A percentile compares a stretch with the other conserved stretches of the same genome.
These are phyloP conservation scores for Phallusia fumigata DNA, from an alignment of 23 tunicate species.

Conservation along the genomic window DNA sequence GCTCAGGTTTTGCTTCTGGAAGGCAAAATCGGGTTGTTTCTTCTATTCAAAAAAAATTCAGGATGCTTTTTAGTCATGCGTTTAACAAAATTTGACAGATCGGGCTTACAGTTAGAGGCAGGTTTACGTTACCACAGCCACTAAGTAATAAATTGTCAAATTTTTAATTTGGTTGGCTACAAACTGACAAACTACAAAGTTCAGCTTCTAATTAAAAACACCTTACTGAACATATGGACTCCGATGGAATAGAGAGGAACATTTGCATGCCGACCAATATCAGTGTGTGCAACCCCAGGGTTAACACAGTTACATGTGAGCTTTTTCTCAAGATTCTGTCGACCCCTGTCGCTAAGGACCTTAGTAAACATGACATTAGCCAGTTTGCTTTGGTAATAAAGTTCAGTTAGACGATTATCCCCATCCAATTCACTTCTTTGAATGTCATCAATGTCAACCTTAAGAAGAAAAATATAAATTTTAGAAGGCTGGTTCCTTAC, in stretches of 20 bases:
- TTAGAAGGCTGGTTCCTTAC: too few species aligned
- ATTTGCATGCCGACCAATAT: constrained; percentile 55
- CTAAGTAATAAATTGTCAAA: too few species aligned
- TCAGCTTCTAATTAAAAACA: not conserved
- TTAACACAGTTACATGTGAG: constrained; percentile 49
- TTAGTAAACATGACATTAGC: constrained; percentile 81
- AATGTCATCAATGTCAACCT: constrained; percentile 76
- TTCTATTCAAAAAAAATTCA: too few species aligned
- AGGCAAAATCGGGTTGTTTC: too few species aligned
- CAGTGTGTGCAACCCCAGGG: constrained; percentile 76
- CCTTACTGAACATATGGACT: constrained; percentile 41
- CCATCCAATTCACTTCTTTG: constrained; percentile 52
- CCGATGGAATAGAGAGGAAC: constrained; percentile 65
- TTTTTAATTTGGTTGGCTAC: not conserved
- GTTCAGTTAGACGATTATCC: constrained; percentile 51
- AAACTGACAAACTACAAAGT: not conserved
- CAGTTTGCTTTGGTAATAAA: constrained; percentile 94
- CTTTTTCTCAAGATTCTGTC: not conserved
- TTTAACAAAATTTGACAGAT: too few species aligned
- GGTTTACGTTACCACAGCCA: too few species aligned
- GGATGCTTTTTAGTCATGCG: too few species aligned
- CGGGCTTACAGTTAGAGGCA: too few species aligned
- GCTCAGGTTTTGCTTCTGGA: too few species aligned
- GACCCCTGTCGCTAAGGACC: constrained; percentile 23
- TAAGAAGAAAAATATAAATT: too few species aligned